Conservation (phyloP, 1,140 invertebrate species). For the Asobara japonica region DNA sequence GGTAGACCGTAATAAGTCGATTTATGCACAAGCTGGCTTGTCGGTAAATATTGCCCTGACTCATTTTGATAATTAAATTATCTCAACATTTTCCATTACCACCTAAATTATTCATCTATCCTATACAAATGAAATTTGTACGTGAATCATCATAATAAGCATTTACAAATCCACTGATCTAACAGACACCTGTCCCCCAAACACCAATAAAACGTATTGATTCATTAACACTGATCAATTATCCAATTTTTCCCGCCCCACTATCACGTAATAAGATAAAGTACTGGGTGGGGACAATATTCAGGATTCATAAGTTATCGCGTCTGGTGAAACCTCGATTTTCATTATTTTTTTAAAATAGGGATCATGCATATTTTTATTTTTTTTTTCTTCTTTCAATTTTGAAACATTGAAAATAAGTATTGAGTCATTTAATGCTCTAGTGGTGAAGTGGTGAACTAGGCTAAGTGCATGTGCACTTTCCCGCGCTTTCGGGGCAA, state of each 20-base stretch:
- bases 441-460: too few species aligned
- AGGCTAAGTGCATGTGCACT: too few species aligned
- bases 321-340: conserved; percentile 1
- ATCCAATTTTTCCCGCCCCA: neutral
- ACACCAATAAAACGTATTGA: too few species aligned
- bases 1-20: too few species aligned
- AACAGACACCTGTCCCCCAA: neutral
- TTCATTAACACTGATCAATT: neutral
- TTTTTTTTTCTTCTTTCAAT: too few species aligned
- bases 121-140: conserved; percentile 5
- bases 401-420: too few species aligned
- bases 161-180: neutral
- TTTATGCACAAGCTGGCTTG: too few species aligned
- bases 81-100: neutral
- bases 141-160: neutral
- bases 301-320: neutral
- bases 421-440: too few species aligned
- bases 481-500: too few species aligned
- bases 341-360: neutral
- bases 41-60: neutral
- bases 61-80: neutral
- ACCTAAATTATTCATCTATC: neutral
- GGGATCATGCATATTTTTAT: too few species aligned
- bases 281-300: neutral
- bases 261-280: neutral